These are phyloP conservation scores for Subanguina moxae DNA, from an alignment of 1,140 invertebrate genomes.

Conservation along the genomic window DNA sequence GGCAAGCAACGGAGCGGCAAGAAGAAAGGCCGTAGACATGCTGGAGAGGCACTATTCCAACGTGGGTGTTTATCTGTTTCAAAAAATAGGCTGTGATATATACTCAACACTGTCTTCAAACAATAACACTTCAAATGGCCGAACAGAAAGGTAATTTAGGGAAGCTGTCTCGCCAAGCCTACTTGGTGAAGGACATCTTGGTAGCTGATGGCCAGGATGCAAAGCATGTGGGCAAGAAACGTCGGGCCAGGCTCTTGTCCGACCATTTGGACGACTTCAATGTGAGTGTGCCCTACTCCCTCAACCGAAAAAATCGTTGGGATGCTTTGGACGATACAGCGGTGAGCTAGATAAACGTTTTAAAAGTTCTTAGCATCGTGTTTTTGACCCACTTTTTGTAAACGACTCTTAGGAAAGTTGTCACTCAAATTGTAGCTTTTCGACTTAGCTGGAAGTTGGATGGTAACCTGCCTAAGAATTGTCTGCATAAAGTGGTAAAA, in stretches of 20 bases:
- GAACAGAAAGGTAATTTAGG: no score
- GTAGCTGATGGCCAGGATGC: not conserved
- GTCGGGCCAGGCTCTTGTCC: conserved; percentile 1
- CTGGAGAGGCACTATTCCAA: not conserved
- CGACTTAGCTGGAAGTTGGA: no score
- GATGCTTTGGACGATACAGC: conserved; percentile 7
- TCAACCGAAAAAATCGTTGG: conserved; percentile 13
- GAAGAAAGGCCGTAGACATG: conserved; percentile 1
- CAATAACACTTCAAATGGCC: no score
- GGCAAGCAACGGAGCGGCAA: not conserved
- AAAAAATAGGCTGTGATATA: no score
- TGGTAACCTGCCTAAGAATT: no score
- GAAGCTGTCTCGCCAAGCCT: not conserved
- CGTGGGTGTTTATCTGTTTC: not conserved
- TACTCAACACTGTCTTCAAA: no score
- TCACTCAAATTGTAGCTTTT: not conserved
- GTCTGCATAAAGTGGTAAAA: no score
- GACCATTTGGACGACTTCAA: conserved; percentile 13
- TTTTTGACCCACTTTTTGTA: not conserved
- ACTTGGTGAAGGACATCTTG: not conserved
- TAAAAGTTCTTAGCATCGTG: not conserved
- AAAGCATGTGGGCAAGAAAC: conserved; percentile 8
- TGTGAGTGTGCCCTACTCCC: conserved; percentile 10
- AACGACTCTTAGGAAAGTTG: not conserved
- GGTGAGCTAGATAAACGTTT: not conserved